Evolutionary conservation across 37 sponge, comb jelly and placozoan species (phyloP), one percentile per base, ranked within the genome.

Genomic region (Ianthella basta): DNA sequence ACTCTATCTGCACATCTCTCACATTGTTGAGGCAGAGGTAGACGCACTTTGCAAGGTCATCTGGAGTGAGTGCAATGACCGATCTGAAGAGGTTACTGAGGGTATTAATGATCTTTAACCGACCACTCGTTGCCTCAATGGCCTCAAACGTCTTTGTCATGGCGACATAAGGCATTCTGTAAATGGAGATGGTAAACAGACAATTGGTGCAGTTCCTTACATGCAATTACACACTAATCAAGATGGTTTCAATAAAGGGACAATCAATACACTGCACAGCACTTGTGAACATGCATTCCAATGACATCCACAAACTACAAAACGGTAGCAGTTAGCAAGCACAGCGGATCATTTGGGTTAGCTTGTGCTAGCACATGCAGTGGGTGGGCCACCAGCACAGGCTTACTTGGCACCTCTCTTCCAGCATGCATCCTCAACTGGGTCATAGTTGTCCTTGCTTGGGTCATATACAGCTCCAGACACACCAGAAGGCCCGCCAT

Each of bases 1-100:
- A 30, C 4, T 6, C 2, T 4, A 55, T 8, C 20, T 79, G 8
- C 57, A 55, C 32, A 55, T 33, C 3, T 30, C 63, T 16, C 72
- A 94, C 97, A 91, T 96, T 90, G 84, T 98, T 98, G 25, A 96
- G 91, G 53, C 97, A 96, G 19, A 98, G 91, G 80, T 98, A 96
- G 25, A 98, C 92, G 88, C 95, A 92, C 32, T 72, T 73, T 8
- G 89, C 79, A 27, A 93, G 67, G 44, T 98, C 95, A 70, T 87
- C 86, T 12, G 99, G 97, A 16, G 99, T 80, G 23, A 98, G 91
- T 23, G 94, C 92, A 59, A 94, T 85, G 55, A 98, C 97, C 19
- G 99, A 97, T 21, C 97, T 91, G 40, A 99, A 88, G 90, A 95
- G 91, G 86, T 96, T 96, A 33, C 95, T 87, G 60, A 99, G 88